A percentile compares a stretch with the other conserved stretches of the same genome.
phyloP scores from a whole-genome alignment of 2,888 invertebrate genomes.

The Idaea aversata region DNA sequence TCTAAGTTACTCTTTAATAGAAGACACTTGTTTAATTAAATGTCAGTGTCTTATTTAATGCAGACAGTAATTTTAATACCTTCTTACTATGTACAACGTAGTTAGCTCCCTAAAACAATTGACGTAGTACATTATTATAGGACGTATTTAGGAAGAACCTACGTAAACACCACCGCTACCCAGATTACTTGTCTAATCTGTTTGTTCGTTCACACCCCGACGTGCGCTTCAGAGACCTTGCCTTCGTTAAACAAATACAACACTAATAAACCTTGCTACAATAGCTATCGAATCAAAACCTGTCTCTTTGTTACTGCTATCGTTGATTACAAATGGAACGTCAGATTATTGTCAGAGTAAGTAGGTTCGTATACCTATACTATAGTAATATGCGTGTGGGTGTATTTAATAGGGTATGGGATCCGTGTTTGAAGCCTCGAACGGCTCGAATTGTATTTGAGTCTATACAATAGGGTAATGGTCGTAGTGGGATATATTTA shows the following conservation, averaged over 20 bases:
- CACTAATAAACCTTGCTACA: slow-evolving; percentile 43
- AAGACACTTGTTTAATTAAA: no score
- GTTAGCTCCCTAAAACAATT: background rate
- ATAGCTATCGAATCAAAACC: background rate
- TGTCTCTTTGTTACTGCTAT: background rate
- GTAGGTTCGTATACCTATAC: background rate
- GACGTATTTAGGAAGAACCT: background rate
- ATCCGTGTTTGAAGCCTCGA: background rate
- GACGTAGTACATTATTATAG: background rate
- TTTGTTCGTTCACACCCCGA: slow-evolving; percentile 44
- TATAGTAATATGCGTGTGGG: background rate
- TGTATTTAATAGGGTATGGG: background rate
- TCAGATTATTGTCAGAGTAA: background rate
- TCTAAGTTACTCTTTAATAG: no score
- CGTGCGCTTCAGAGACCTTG: slow-evolving; percentile 14
- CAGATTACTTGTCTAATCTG: slow-evolving; percentile 53
- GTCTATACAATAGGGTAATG: background rate
- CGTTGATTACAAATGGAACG: background rate
- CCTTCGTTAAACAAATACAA: slow-evolving; percentile 49
- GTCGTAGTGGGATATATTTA: background rate
- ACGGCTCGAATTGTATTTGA: background rate
- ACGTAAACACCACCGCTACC: slow-evolving; percentile 23
- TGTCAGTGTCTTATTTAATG: no score
- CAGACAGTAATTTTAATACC: background rate
- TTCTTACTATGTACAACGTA: background rate